Conservation (phyloP, 2,888 invertebrate species). For the Cantharis rufa region DNA sequence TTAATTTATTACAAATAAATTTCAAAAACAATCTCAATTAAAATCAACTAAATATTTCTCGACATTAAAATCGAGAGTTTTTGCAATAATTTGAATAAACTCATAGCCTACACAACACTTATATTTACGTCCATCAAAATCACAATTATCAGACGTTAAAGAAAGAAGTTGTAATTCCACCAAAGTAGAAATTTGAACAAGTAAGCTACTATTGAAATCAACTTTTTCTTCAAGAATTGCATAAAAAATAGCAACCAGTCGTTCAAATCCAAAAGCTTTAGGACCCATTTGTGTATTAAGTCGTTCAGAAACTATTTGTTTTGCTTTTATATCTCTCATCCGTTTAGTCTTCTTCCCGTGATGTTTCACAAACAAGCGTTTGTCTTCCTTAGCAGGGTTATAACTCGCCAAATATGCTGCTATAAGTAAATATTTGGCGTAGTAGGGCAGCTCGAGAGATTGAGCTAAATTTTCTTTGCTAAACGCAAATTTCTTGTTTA, state of each 20-base stretch:
- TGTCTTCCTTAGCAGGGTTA: constrained; percentile 88
- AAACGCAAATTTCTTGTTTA: constrained; percentile 29
- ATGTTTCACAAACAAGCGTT: constrained; percentile 81
- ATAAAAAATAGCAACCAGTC: constrained; percentile 86
- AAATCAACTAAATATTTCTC: constrained; percentile 78
- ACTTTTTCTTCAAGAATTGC: constrained; percentile 84
- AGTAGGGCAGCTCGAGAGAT: constrained; percentile 81
- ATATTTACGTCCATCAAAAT: constrained; percentile 80
- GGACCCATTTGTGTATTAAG: constrained; percentile 78
- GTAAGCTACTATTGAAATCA: constrained; percentile 82
- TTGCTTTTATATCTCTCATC: constrained; percentile 63
- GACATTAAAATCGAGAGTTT: constrained; percentile 75
- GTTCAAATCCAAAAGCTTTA: constrained; percentile 78
- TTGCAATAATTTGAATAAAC: constrained; percentile 77
- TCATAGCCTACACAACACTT: constrained; percentile 85
- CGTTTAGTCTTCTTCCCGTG: constrained; percentile 74
- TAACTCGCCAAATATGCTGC: constrained; percentile 92
- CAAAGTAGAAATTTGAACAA: constrained; percentile 85
- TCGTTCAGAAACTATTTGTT: constrained; percentile 62
- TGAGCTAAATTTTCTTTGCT: constrained; percentile 58
- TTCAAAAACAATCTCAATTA: constrained; percentile 50
- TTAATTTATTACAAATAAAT: background rate
- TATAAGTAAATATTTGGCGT: constrained; percentile 86
- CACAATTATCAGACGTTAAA: constrained; percentile 70
- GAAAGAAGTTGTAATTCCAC: constrained; percentile 81